Conservation (phyloP, 2,888 invertebrate genomes). For the Cataglyphis rosenhaueri region DNA sequence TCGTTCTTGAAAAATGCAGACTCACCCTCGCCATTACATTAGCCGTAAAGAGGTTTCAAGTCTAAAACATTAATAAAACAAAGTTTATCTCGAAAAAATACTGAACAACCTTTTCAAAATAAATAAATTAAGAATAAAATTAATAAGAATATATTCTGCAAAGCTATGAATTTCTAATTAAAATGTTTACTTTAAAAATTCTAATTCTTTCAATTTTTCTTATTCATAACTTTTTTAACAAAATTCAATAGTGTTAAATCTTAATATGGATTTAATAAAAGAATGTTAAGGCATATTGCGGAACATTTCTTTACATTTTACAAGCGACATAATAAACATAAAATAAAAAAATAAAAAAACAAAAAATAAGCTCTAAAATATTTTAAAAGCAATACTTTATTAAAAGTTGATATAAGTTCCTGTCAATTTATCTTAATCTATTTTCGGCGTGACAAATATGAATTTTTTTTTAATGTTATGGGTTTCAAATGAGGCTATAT, state of each 20-base stretch:
- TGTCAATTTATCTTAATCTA: not conserved
- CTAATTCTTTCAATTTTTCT: not conserved
- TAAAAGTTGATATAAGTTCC: not conserved
- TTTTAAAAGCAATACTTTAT: not conserved
- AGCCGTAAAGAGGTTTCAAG: slow-evolving; percentile 41
- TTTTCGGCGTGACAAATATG: not conserved
- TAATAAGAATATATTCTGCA: not conserved
- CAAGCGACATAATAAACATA: not conserved
- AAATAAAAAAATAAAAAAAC: not conserved
- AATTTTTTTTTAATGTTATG: slow-evolving; percentile 11
- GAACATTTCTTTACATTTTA: not conserved
- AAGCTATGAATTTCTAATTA: not conserved
- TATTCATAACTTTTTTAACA: not conserved
- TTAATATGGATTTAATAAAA: slow-evolving; percentile 1
- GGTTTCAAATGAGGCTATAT: not conserved
- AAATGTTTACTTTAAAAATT: not conserved
- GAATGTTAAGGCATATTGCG: not conserved
- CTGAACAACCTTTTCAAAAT: not conserved
- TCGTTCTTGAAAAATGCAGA: slow-evolving; percentile 62
- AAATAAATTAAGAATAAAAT: not conserved
- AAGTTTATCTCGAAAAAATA: slow-evolving; percentile 18
- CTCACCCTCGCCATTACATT: slow-evolving; percentile 37
- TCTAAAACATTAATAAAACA: not conserved
- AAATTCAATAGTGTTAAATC: not conserved
- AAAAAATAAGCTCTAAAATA: not conserved